Base-by-base conservation (phyloP, 2,797 vertebrate species). In the Peromyscus melanophrys region DNA sequence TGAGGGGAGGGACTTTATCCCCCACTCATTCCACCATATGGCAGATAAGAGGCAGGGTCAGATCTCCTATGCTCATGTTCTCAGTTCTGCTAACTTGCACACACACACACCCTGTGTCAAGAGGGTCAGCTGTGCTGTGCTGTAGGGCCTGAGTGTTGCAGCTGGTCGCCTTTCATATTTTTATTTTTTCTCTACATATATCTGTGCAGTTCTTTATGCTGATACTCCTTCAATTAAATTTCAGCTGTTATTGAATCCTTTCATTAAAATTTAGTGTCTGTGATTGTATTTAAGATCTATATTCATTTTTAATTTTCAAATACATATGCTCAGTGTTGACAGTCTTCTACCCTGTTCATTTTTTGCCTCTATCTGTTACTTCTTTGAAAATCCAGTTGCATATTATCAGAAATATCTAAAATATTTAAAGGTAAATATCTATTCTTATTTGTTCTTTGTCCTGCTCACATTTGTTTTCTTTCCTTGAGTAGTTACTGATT, bases 221-320 rank as follows among this genome's bases (percentile, higher is more conserved):
- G 17, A 19, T 89, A 82, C 73, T 96, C 43, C 40, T 86, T 85
- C 11, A 43, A 57, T 25, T 93, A 43, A 65, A 83, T 84, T 92
- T 93, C 77, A 96, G 69, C 14, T 65, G 21, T 92, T 88, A 25
- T 7, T 90, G 31, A 84, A 90, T n/a, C 1, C 76, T 90, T 67
- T 14, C 14, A 57, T 77, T 78, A 63, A 86, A 13, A 83, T 83
- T 92, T 89, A 23, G 59, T 63, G 52, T 92, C 13, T 52, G 3
- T 75, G 16, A 61, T 40, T 82, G 43, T 29, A 63, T 83, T 92
- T 77, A 95, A 80, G 19, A 92, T 89, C 23, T 90, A 7, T 63
- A 89, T 96, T 84, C 82, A 14, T 17, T 67, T 89, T 63, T 78
- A 61, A 92, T 83, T 82, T 9, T 92, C 57, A 93, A 37, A 71